Evolutionary conservation across 2,113 vertebrate species (phyloP).

Genomic region (Stictonetta naevosa): DNA sequence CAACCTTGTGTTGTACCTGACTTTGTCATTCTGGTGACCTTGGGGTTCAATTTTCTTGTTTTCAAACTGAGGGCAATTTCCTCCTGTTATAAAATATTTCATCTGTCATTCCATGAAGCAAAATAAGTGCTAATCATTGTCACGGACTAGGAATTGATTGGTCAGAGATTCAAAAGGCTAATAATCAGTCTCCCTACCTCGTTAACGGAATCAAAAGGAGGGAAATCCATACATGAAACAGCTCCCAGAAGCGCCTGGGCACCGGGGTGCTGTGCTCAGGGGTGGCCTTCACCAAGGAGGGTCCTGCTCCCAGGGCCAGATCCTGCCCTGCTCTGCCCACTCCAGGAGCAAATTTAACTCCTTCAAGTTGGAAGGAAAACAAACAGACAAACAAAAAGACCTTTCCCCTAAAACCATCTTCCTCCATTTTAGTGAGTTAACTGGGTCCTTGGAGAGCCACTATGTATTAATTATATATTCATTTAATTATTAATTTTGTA

Average conservation of each 20-base stretch:
- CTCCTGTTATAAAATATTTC: background rate
- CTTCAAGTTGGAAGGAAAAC: background rate
- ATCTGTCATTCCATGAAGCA: background rate
- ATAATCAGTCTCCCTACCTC: background rate
- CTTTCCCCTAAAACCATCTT: background rate
- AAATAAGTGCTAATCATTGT: background rate
- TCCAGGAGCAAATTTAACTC: background rate
- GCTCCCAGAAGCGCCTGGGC: background rate
- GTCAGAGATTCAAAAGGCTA: slow-evolving; percentile 22
- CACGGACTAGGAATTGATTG: background rate
- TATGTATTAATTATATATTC: too few species aligned
- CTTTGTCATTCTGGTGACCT: background rate
- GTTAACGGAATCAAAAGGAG: background rate
- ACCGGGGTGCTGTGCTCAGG: background rate
- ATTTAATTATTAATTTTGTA: background rate
- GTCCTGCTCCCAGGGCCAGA: rapidly evolving
- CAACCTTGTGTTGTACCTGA: background rate
- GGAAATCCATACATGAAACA: background rate
- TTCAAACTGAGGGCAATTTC: background rate
- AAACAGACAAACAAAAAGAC: background rate
- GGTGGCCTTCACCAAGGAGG: background rate
- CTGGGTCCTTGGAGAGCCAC: background rate
- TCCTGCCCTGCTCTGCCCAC: background rate
- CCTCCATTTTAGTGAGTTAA: background rate
- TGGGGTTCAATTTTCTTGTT: background rate